Evolutionary conservation across 1,140 invertebrate species (phyloP), one percentile per base, ranked within the genome.

Genomic region (Drosophila azteca): DNA sequence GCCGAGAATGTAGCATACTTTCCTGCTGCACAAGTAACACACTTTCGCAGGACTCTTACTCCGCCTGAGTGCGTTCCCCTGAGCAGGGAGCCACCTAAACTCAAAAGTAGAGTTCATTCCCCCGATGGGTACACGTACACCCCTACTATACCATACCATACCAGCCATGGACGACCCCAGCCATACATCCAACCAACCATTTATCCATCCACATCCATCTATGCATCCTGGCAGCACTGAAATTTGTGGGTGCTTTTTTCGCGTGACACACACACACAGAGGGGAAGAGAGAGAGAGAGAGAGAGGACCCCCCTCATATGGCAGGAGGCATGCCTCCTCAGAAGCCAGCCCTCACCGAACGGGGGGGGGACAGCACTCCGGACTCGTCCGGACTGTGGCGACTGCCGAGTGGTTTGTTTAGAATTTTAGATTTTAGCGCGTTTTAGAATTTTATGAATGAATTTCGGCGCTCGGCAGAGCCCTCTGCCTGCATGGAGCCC

Each of bases 361-460:
- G 31, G 31, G 31, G 31, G 31, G 31, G 31, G 31, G 8, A 31
- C 31, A 31, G 54, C 49, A 20, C 31, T n/a, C n/a, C n/a, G n/a
- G n/a, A n/a, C n/a, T 55, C 44, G 46, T 17, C 53, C 54, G 50
- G 41, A 70, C 45, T 73, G 51, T 69, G 59, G 35, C 68, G 31
- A 63, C 50, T 45, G 45, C 68, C 60, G 70, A 63, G 43, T 29
- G 66, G 63, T 78, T 88, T 88, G 83, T 88, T 88, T 88, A 88
- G 83, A 88, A 88, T 88, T 88, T 88, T 88, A 88, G 83, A 88
- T 88, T 88, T 88, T 88, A 88, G 83, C 83, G 83, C 84, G 83
- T 88, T 88, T 88, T 88, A 88, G 83, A 89, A 79, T 88, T 88
- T 88, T 88, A 88, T 88, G 83, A 88, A 88, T 88, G 83, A 88